A percentile compares a stretch with the other conserved stretches of the same genome.
phyloP scores from a whole-genome alignment of 2,113 vertebrate genomes.

The Amphiprion percula region DNA sequence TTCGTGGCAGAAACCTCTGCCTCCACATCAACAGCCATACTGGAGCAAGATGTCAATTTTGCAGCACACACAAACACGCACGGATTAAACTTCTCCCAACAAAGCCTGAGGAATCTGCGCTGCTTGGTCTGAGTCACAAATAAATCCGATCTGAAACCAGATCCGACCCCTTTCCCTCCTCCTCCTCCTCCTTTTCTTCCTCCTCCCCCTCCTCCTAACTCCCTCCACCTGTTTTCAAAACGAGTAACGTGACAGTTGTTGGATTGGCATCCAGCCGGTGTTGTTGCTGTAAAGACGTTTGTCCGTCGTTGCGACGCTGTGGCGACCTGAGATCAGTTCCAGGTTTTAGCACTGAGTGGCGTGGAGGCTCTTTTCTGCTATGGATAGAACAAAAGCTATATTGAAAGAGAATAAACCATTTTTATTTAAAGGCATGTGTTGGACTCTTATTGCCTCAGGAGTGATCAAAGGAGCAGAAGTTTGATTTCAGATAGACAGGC shows the following conservation, averaged over 20 bases:
- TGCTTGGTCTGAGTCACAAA: constrained; percentile 56
- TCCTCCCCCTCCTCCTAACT: neutral
- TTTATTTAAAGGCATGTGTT: constrained; percentile 77
- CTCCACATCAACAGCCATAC: constrained; percentile 85
- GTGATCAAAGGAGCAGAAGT: too few species aligned
- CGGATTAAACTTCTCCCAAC: constrained; percentile 71
- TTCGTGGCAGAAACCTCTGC: constrained; percentile 82
- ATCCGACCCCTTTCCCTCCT: constrained; percentile 17
- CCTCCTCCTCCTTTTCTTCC: neutral
- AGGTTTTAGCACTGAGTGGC: constrained; percentile 82
- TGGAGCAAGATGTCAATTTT: constrained; percentile 83
- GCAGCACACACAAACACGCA: constrained; percentile 69
- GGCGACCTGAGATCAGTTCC: constrained; percentile 78
- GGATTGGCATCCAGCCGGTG: constrained; percentile 71
- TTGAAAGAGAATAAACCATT: constrained; percentile 85
- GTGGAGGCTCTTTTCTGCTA: constrained; percentile 83
- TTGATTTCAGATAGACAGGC: neutral
- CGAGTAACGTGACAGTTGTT: constrained; percentile 74
- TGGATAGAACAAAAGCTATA: constrained; percentile 85
- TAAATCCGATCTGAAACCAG: constrained; percentile 48
- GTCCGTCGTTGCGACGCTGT: constrained; percentile 70
- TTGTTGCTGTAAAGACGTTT: constrained; percentile 76
- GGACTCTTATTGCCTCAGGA: constrained; percentile 4
- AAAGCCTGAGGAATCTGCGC: constrained; percentile 44
- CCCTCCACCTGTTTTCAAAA: constrained; percentile 62